These are phyloP conservation scores for Aleadryas rufinucha DNA, from an alignment of 2,113 vertebrate species.

Conservation along the genomic window DNA sequence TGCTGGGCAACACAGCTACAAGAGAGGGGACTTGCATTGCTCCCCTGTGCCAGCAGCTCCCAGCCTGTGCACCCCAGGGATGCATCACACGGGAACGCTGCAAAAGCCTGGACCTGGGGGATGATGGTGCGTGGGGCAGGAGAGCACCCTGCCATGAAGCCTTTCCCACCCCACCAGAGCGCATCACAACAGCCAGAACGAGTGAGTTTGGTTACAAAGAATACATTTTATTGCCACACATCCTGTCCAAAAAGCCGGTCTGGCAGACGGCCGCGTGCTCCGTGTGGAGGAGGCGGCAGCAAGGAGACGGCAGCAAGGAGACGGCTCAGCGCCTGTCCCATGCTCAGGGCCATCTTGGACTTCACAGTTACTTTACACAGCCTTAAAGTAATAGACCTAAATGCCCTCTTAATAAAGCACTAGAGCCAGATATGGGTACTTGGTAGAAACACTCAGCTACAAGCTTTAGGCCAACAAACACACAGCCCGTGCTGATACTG, in stretches of 20 bases:
- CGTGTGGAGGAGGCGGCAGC: not conserved
- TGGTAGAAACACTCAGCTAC: not conserved
- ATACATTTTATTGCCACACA: constrained; percentile 25
- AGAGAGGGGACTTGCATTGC: rapidly evolving
- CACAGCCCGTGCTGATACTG: not conserved
- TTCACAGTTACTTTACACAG: constrained; percentile 54
- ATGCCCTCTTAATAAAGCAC: not conserved
- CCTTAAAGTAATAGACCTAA: not conserved
- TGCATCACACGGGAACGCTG: rapidly evolving
- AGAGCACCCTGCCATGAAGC: not conserved
- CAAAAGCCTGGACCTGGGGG: not conserved
- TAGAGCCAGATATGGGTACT: not conserved
- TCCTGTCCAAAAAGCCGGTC: not conserved
- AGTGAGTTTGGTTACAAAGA: not conserved
- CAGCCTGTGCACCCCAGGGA: not conserved
- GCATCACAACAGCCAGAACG: not conserved
- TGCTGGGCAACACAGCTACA: not conserved
- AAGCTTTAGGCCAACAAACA: not conserved
- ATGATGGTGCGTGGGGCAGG: not conserved
- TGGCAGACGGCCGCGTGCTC: rapidly evolving
- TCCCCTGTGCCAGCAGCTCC: not conserved
- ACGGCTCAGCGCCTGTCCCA: rapidly evolving
- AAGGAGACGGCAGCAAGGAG: not conserved
- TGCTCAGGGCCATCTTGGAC: not conserved
- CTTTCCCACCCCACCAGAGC: not conserved